Percentiles rank a stretch among this genome's conserved stretches.
Conservation (phyloP, 2,797 vertebrate genomes). For the Gymnopithys bicolor region DNA sequence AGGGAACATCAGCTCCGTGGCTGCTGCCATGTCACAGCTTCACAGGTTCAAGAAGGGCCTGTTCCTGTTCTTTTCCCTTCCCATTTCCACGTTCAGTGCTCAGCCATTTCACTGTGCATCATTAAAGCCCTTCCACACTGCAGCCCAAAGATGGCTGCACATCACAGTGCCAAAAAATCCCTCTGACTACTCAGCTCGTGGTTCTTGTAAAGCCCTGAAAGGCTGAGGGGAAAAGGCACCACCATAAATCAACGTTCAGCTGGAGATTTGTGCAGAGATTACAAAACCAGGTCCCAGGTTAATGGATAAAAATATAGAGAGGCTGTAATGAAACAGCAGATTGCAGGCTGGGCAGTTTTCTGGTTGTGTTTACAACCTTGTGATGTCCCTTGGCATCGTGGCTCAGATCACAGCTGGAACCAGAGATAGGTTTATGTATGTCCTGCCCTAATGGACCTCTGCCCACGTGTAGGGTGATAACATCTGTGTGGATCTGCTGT, state of each 20-base stretch:
- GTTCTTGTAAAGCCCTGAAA: neutral
- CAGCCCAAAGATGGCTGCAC: neutral
- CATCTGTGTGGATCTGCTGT: neutral
- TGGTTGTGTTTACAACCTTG: neutral
- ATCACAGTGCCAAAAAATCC: neutral
- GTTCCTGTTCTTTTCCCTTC: neutral
- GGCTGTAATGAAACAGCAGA: neutral
- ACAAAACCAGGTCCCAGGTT: neutral
- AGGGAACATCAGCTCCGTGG: neutral
- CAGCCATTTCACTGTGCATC: neutral
- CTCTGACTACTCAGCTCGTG: neutral
- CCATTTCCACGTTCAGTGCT: neutral
- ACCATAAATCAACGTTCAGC: neutral
- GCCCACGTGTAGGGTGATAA: neutral
- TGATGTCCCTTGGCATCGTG: neutral
- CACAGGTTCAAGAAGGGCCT: neutral
- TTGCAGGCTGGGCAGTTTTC: neutral
- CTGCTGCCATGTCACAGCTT: neutral
- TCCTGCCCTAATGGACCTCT: neutral
- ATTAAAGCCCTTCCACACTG: fast-evolving
- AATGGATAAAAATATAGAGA: neutral
- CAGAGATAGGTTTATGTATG: neutral
- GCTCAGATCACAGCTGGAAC: neutral
- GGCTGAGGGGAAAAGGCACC: neutral
- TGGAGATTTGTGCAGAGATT: neutral